Conservation (phyloP, 2,888 invertebrate species). For the Lamellibrachia satsuma region DNA sequence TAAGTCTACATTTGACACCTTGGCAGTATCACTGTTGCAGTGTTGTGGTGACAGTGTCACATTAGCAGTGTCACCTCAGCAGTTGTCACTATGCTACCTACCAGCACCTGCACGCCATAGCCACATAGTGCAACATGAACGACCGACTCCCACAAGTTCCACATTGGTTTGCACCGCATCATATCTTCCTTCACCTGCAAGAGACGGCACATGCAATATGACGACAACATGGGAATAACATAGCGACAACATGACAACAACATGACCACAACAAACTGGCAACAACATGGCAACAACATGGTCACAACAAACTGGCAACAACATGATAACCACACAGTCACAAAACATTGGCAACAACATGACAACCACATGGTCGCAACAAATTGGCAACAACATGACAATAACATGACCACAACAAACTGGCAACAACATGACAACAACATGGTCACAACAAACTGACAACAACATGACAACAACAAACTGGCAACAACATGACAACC, state of each 20-base stretch:
- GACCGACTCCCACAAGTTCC: constrained; percentile 17
- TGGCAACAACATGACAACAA: no score
- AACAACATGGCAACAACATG: background rate
- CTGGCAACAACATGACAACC: background rate
- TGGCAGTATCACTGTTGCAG: background rate
- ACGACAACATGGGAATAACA: background rate
- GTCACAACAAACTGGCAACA: background rate
- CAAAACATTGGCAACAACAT: no score
- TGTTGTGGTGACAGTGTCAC: no score
- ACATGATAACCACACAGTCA: background rate
- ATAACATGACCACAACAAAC: no score
- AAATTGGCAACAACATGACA: background rate
- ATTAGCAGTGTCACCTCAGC: background rate
- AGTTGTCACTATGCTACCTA: background rate
- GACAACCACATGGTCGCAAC: background rate
- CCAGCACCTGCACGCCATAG: background rate
- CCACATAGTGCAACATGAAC: background rate
- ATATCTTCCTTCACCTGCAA: background rate
- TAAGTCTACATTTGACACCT: background rate
- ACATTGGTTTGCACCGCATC: constrained; percentile 6
- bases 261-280: background rate
- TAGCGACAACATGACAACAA: background rate
- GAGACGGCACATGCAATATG: background rate
- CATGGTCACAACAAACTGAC: no score
- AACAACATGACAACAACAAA: no score